Evolutionary conservation across 2,113 vertebrate species (phyloP).

Genomic region (Heterocephalus glaber): DNA sequence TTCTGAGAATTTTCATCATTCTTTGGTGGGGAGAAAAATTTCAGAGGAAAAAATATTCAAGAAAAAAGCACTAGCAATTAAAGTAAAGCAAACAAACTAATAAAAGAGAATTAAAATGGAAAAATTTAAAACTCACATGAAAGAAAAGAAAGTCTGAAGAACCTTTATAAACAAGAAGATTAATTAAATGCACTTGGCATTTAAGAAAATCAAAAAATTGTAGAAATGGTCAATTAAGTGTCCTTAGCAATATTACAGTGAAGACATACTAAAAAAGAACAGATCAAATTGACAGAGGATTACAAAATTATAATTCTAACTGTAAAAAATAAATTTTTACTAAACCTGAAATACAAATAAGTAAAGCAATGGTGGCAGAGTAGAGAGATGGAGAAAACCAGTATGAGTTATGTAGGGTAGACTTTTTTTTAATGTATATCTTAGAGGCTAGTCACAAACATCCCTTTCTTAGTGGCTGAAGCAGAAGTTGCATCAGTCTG

Average conservation of each 20-base stretch:
- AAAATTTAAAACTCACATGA: neutral
- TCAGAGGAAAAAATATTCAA: neutral
- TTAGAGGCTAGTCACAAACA: neutral
- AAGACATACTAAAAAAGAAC: neutral
- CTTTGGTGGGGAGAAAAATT: neutral
- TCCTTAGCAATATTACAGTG: neutral
- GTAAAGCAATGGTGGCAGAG: neutral
- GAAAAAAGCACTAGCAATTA: neutral
- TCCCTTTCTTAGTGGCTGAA: fast-evolving
- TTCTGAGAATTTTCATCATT: neutral
- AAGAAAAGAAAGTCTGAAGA: neutral
- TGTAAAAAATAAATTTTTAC: neutral
- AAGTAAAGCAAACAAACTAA: neutral
- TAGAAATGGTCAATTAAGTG: neutral
- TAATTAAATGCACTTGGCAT: neutral
- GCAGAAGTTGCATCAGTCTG: neutral
- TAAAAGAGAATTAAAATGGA: neutral
- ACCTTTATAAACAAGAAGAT: neutral
- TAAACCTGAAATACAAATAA: neutral
- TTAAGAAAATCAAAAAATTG: neutral
- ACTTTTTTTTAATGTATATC: neutral
- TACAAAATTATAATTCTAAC: neutral
- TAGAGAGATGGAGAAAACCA: neutral
- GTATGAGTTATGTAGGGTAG: neutral
- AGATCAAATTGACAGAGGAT: neutral